These are phyloP conservation scores for Paelopatides confundens DNA, from an alignment of 53 echinoderm and acorn worm genomes.

Conservation along the genomic window DNA sequence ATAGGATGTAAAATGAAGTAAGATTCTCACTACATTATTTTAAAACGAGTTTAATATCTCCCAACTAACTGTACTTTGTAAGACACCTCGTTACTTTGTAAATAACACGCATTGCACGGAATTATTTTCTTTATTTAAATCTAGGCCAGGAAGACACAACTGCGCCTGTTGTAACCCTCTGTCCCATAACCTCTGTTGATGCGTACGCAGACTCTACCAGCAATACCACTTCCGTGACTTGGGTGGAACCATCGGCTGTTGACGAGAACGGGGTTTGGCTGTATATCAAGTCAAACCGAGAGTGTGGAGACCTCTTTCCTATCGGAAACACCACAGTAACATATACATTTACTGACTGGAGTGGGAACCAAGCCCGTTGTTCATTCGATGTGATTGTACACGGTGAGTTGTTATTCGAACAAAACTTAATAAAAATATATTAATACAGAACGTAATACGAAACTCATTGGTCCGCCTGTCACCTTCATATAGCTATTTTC, in stretches of 20 bases:
- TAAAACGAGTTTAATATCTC: no score
- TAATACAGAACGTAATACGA: no score
- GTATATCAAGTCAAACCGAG: background rate
- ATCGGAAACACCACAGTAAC: background rate
- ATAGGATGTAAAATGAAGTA: no score
- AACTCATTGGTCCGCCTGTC: no score
- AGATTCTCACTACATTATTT: no score
- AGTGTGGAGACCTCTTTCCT: background rate
- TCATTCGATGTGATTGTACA: slow-evolving; percentile 6
- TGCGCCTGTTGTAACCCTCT: background rate
- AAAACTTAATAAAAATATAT: no score
- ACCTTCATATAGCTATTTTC: no score
- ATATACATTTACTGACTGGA: background rate
- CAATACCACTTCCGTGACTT: background rate
- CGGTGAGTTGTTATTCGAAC: no score
- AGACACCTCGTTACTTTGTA: no score
- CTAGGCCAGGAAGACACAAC: background rate
- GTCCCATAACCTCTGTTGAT: background rate
- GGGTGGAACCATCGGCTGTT: slow-evolving; percentile 1
- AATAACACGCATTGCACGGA: no score
- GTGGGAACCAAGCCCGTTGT: background rate
- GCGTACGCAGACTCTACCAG: background rate
- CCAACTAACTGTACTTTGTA: no score
- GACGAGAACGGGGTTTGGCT: background rate
- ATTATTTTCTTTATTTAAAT: no score